These are phyloP conservation scores for Arizona elegans DNA, from an alignment of 2,113 vertebrate genomes.

Conservation along the genomic window DNA sequence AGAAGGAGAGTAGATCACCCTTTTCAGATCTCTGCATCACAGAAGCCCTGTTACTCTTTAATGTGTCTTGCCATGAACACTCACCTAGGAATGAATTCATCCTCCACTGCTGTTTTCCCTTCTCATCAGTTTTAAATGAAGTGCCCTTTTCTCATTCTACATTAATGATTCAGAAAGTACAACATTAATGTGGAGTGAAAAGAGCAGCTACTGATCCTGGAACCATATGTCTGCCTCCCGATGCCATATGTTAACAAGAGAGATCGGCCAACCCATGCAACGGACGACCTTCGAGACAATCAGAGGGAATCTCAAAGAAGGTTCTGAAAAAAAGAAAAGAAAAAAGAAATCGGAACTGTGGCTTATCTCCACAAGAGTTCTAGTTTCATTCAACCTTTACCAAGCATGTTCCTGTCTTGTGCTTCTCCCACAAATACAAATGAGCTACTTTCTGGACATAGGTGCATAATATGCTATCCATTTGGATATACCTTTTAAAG, in stretches of 20 bases:
- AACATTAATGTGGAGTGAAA: conserved; percentile 36
- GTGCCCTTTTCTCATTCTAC: conserved; percentile 6
- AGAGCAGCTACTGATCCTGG: conserved; percentile 46
- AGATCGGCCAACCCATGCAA: conserved; percentile 21
- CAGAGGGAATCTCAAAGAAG: conserved; percentile 23
- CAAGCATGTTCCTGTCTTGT: not conserved
- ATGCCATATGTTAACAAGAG: conserved; percentile 17
- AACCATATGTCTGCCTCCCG: conserved; percentile 42
- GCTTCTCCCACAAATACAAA: not conserved
- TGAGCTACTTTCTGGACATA: not conserved
- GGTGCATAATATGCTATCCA: not conserved
- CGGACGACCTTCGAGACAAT: not conserved
- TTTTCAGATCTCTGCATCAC: not conserved
- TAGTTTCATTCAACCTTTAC: not conserved
- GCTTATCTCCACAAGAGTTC: not conserved
- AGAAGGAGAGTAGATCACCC: not conserved
- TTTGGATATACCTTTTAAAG: not conserved
- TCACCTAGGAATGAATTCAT: not conserved
- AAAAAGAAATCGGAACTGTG: not conserved
- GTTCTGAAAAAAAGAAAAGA: not conserved
- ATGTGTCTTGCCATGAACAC: not conserved
- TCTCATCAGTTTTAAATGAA: not conserved
- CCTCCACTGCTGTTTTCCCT: not conserved
- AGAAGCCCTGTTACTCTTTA: too few relatives aligned
- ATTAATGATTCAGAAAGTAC: conserved; percentile 23